Evolutionary conservation across 2,797 vertebrate genomes (phyloP), one percentile per base, ranked within the genome.

Genomic region (Artibeus jamaicensis): DNA sequence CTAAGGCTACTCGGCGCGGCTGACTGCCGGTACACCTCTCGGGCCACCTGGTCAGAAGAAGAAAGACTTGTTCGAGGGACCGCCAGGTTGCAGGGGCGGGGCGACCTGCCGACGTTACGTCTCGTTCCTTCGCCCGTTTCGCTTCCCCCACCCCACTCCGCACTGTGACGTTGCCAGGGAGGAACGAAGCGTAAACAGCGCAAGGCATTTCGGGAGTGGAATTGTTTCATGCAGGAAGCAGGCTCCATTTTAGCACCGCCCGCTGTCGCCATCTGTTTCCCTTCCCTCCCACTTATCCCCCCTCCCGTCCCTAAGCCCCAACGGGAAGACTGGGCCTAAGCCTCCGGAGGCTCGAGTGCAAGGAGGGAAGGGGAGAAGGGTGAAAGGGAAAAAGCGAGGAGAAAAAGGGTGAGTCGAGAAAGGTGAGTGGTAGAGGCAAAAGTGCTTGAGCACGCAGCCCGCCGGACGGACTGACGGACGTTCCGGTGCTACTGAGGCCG

Each of bases 181-280:
- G 93, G 94, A 95, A 77, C 0, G 4, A n/a, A 16, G 96, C 97
- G 97, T 98, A 98, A 97, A 97, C 95, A 98, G 93, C 98, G 98
- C 94, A 95, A 70, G 89, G 98, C 97, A 90, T 87, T 85, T 93
- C 95, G 98, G 98, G 98, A 98, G 77, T 91, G 95, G 97, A 96
- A 96, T 96, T 92, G 97, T 98, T 97, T 97, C 98, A 91, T 94
- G 96, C 98, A 96, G 98, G 97, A 98, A 98, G 97, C 96, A 82
- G 98, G 97, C 98, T 98, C 98, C 98, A 98, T 98, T 97, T 98
- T 98, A 98, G 98, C 96, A 94, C 92, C 92, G 93, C 90, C 94
- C 95, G 97, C 93, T 39, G 96, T 91, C 92, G 97, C 97, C 97
- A 94, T 97, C 95, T 96, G 97, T 95, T 94, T 91, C 86, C 78